Conservation (phyloP, 2,888 invertebrate species). For the Esperia sulphurella region DNA sequence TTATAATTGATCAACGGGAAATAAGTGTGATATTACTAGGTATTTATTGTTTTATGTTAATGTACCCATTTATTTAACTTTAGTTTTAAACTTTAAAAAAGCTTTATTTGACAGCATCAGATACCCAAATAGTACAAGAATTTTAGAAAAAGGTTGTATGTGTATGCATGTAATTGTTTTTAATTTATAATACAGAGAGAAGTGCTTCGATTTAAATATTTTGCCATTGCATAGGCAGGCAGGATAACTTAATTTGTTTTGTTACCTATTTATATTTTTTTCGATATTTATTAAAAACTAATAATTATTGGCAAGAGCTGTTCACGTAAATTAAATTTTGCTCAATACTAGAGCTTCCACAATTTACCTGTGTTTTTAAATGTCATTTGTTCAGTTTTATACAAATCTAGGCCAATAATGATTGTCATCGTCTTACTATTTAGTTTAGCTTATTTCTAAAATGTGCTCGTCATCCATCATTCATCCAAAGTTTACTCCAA, state of each 20-base stretch:
- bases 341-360: constrained; percentile 66
- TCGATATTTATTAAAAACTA: constrained; percentile 13
- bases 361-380: constrained; percentile 10
- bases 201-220: not conserved
- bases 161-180: not conserved
- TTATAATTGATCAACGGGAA: constrained; percentile 28
- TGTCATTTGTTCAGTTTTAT: constrained; percentile 2
- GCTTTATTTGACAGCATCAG: not conserved
- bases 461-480: constrained; percentile 33
- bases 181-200: not conserved
- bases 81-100: not conserved
- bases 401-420: constrained; percentile 22
- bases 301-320: constrained; percentile 1
- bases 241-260: not conserved
- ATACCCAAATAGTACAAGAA: not conserved
- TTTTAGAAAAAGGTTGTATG: not conserved
- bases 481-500: constrained; percentile 15
- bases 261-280: not conserved
- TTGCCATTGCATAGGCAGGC: not conserved
- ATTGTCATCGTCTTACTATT: constrained; percentile 14
- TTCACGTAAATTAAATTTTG: constrained; percentile 33
- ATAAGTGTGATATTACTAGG: constrained; percentile 44
- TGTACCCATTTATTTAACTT: not conserved
- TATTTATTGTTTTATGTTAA: constrained; percentile 34
- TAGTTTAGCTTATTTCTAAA: constrained; percentile 7